These are phyloP conservation scores for Neogobius melanostomus DNA, from an alignment of 2,113 vertebrate genomes.

Conservation along the genomic window DNA sequence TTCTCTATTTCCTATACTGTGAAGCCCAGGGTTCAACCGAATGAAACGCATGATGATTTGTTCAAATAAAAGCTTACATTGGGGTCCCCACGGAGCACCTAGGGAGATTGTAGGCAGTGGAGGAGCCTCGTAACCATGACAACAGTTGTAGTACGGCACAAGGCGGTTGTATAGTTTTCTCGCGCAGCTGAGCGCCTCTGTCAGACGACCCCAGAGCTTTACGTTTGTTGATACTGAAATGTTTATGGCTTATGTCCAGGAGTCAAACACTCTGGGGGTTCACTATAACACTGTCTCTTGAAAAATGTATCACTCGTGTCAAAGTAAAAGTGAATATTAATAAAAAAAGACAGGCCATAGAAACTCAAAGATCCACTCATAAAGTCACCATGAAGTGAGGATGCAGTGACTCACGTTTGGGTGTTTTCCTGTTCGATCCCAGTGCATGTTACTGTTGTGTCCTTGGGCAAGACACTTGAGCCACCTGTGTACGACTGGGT, in stretches of 20 bases:
- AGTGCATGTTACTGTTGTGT: too few species aligned
- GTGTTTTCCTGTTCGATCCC: too few species aligned
- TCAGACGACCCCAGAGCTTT: conserved; percentile 15
- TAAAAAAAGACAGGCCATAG: too few species aligned
- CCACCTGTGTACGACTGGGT: too few species aligned
- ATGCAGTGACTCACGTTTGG: too few species aligned
- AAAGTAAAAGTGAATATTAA: too few species aligned
- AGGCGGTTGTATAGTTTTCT: conserved; percentile 25
- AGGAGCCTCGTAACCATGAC: conserved; percentile 68
- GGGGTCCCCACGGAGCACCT: conserved; percentile 42
- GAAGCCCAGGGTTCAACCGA: not conserved
- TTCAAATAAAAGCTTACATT: conserved; percentile 23
- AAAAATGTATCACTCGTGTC: too few species aligned
- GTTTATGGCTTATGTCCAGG: conserved; percentile 18
- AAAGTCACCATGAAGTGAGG: too few species aligned
- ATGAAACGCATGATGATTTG: not conserved
- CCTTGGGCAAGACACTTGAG: too few species aligned
- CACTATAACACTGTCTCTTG: too few species aligned
- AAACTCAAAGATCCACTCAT: too few species aligned
- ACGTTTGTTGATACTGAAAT: conserved; percentile 18
- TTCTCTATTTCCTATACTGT: not conserved
- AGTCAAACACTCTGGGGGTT: too few species aligned
- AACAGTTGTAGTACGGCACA: conserved; percentile 58
- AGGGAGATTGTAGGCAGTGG: conserved; percentile 37
- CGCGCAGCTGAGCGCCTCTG: conserved; percentile 7